Base-by-base conservation (phyloP, 1,140 invertebrate genomes). In the Hycleus phaleratus region DNA sequence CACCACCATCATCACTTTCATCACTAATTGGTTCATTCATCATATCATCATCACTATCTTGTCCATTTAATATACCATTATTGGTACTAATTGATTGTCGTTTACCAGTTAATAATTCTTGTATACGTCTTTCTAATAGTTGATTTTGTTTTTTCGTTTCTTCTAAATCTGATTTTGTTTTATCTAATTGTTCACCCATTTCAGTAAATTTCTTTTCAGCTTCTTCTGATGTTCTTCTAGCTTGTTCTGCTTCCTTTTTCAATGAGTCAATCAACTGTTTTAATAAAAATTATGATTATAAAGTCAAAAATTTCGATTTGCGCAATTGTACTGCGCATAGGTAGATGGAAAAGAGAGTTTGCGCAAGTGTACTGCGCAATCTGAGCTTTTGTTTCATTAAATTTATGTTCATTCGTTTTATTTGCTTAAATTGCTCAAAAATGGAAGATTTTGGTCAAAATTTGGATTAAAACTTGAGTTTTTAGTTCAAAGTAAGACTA, bases 151-250 rank as follows among this genome's bases (percentile, higher is more conserved):
- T 81, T 68, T 85, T 88, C 55, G 85, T 78, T 74, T 90, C 88
- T 71, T 92, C 90, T 42, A 91, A 74, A 68, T 90, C 87, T 12
- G 80, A 81, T 71, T 86, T 82, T 0, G 84, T 82, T 38, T 84
- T 82, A 58, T 91, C 87, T 56, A 91, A 79, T 73, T 90, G 82
- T 65, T 90, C 85, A 2, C 84, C 82, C 3, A 82, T 82, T 61
- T 81, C 78, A 39, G 85, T 81, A 69, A 85, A 91, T 67, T 90
- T 88, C 64, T 85, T 84, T 66, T 92, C 87, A 59, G 90, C 79
- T 67, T 88, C 84, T 68, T 91, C 88, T 0, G 86, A 85, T 12
- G 84, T 83, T 66, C 86, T 85, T 68, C 86, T 83, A 0, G 88
- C 83, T 60, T 86, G 81, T 60, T 86, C 82, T 1, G 85, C 84